Evolutionary conservation across 1,140 invertebrate species (phyloP).

Genomic region (Tetragonula clypearis): DNA sequence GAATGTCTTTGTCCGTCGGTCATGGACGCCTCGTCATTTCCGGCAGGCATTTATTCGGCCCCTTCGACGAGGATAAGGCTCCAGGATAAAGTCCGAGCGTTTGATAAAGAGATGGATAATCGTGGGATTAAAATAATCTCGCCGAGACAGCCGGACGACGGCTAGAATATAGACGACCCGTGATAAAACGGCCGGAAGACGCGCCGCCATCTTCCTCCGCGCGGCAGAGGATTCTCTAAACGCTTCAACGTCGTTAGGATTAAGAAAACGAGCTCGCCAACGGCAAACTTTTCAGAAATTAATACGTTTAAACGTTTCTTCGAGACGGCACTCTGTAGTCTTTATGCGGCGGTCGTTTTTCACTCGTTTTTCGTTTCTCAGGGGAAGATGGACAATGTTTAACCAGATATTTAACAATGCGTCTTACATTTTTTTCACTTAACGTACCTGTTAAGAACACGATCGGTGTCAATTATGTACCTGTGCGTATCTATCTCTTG

Average conservation of each 20-base stretch:
- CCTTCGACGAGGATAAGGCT: conserved; percentile 14
- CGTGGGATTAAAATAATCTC: conserved; percentile 66
- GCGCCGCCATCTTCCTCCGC: background rate
- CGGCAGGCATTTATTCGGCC: conserved; percentile 26
- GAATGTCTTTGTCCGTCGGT: background rate
- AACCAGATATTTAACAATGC: background rate
- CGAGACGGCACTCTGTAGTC: background rate
- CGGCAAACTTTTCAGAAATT: background rate
- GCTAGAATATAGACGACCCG: conserved; percentile 8
- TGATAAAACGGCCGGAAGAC: conserved; percentile 14
- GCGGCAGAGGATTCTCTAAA: background rate
- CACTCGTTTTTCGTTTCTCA: background rate
- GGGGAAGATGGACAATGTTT: background rate
- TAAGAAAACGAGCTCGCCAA: background rate
- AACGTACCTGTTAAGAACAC: too few species aligned
- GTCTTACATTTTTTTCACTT: background rate
- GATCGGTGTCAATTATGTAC: too few species aligned
- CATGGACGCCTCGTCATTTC: conserved; percentile 18
- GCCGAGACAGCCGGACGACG: conserved; percentile 25
- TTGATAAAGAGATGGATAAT: conserved; percentile 58
- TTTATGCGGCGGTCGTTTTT: background rate
- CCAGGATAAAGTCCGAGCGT: conserved; percentile 26
- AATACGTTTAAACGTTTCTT: background rate
- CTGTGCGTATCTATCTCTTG: too few species aligned
- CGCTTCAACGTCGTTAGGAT: background rate